Evolutionary conservation across 2,888 invertebrate genomes (phyloP).

Genomic region (Drosophila lacicola): DNA sequence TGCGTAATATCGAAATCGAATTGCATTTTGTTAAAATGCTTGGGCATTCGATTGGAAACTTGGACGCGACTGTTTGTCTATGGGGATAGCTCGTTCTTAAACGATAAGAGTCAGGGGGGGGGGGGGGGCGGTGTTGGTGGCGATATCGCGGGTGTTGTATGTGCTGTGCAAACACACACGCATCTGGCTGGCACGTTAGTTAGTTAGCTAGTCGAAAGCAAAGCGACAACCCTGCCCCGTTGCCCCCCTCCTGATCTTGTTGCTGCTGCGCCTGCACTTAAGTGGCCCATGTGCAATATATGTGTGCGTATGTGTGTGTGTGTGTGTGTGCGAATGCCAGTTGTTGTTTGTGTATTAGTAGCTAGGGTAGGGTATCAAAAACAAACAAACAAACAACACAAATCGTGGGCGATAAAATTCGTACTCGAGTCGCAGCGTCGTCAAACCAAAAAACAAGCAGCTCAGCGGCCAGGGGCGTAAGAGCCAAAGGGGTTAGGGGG

Average conservation of each 20-base stretch:
- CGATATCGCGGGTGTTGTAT: background rate
- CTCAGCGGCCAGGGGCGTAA: slow-evolving; percentile 24
- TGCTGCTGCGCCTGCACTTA: slow-evolving; percentile 31
- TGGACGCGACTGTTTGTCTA: background rate
- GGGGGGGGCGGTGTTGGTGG: background rate
- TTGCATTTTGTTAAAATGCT: background rate
- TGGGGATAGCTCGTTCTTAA: background rate
- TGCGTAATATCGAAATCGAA: slow-evolving; percentile 3
- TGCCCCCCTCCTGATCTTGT: background rate
- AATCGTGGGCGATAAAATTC: slow-evolving; percentile 76
- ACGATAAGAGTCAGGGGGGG: background rate
- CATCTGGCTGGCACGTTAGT: slow-evolving; percentile 52
- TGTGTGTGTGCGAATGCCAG: slow-evolving; percentile 40
- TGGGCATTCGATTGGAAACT: slow-evolving; percentile 3
- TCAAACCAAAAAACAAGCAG: slow-evolving; percentile 32
- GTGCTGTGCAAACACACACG: slow-evolving; percentile 13
- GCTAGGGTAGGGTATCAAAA: slow-evolving; percentile 66
- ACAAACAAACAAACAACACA: slow-evolving; percentile 60
- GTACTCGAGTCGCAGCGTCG: slow-evolving; percentile 55
- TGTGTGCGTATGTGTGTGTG: slow-evolving; percentile 11
- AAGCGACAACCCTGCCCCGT: slow-evolving; percentile 37
- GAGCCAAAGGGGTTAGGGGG: background rate
- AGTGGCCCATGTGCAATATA: slow-evolving; percentile 44
- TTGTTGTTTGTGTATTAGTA: slow-evolving; percentile 28
- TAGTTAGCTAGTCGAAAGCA: slow-evolving; percentile 38